Percentiles rank a stretch among this genome's conserved stretches.
These are phyloP conservation scores for Montipora efflorescens DNA, from an alignment of 64 coral and sea anemone species.

Conservation along the genomic window DNA sequence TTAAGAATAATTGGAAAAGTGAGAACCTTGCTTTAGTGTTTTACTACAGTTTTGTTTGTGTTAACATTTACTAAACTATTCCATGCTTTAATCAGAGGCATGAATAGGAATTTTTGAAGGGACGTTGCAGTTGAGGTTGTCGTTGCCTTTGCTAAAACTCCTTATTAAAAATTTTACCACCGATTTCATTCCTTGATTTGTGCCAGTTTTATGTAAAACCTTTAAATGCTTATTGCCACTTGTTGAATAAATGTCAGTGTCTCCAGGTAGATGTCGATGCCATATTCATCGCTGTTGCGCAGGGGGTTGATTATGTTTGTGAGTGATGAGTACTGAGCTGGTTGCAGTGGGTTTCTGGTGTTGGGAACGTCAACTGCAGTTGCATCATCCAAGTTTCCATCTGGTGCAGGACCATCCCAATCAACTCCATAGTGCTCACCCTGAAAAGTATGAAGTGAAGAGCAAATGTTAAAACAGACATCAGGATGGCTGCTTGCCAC, in stretches of 20 bases:
- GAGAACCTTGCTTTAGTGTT: too few relatives aligned
- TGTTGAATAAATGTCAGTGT: background rate
- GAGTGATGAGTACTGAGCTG: constrained; percentile 29
- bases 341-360: constrained; percentile 9
- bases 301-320: constrained; percentile 26
- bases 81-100: background rate
- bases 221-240: constrained; percentile 5
- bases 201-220: background rate
- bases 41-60: too few relatives aligned
- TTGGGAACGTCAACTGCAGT: constrained; percentile 28
- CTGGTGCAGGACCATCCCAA: constrained; percentile 6
- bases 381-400: constrained; percentile 20
- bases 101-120: background rate
- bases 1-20: too few relatives aligned
- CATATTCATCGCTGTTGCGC: constrained; percentile 11
- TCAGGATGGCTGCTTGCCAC: background rate
- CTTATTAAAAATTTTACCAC: background rate
- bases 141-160: too few relatives aligned
- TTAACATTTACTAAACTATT: too few relatives aligned
- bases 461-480: background rate
- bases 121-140: too few relatives aligned
- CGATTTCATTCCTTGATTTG: background rate
- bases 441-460: background rate
- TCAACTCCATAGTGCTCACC: background rate
- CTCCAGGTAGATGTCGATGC: constrained; percentile 8